These are phyloP conservation scores for Brachionus calyciflorus DNA, from an alignment of 1,140 invertebrate genomes.

Conservation along the genomic window DNA sequence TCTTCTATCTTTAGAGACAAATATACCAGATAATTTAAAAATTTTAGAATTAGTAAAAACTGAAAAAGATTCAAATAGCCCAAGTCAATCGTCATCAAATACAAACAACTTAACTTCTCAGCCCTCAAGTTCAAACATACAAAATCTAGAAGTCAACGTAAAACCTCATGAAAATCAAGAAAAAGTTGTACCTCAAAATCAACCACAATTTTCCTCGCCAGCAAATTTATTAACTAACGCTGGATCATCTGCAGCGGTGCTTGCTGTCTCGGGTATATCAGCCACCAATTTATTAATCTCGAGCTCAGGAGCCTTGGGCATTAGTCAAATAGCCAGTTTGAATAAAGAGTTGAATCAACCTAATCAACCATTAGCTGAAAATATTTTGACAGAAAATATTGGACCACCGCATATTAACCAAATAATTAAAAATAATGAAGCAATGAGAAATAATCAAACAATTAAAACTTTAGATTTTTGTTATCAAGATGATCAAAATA, in stretches of 20 bases:
- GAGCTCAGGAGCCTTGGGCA: constrained; percentile 31
- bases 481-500: constrained; percentile 59
- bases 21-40: constrained; percentile 86
- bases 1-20: constrained; percentile 80
- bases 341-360: neutral
- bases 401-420: no score
- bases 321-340: constrained; percentile 26
- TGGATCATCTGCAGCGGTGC: constrained; percentile 23
- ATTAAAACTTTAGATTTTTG: constrained; percentile 56
- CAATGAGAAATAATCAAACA: neutral
- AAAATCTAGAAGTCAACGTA: neutral
- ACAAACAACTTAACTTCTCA: neutral
- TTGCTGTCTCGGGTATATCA: constrained; percentile 36
- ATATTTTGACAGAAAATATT: neutral
- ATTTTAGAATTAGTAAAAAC: constrained; percentile 80
- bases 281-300: constrained; percentile 42
- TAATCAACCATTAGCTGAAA: neutral
- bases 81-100: constrained; percentile 56
- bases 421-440: neutral
- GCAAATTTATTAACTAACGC: constrained; percentile 22
- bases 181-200: neutral
- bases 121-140: neutral
- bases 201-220: constrained; percentile 34
- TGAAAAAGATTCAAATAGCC: no score
- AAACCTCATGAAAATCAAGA: neutral